Percentiles rank a stretch among this genome's conserved stretches.
These are phyloP conservation scores for Echinometra lucunter DNA, from an alignment of 53 echinoderm and acorn worm species.

Conservation along the genomic window DNA sequence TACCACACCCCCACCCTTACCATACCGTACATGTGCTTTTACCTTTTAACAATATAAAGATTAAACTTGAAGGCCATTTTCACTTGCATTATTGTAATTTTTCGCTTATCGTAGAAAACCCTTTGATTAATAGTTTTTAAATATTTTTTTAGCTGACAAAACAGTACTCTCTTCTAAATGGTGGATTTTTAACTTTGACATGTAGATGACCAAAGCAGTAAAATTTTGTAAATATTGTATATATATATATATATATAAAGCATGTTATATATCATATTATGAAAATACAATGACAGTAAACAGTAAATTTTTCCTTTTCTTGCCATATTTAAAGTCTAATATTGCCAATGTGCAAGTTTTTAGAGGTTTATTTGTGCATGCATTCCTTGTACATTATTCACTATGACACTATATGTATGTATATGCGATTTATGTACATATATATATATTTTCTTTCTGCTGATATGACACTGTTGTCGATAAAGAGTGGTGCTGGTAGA, in stretches of 20 bases:
- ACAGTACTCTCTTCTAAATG: neutral
- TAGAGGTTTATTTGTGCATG: neutral
- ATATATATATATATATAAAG: slow-evolving; percentile 12
- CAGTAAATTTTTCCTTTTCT: slow-evolving; percentile 7
- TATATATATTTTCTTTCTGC: no score
- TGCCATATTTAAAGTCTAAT: neutral
- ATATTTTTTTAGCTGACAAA: neutral
- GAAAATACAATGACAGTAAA: neutral
- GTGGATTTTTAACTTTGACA: neutral
- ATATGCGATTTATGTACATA: no score
- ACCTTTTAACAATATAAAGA: neutral
- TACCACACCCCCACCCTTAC: neutral
- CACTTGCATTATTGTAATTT: neutral
- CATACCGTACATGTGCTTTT: neutral
- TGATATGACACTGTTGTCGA: neutral
- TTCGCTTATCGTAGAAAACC: neutral
- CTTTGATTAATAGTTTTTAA: neutral
- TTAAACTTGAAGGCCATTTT: neutral
- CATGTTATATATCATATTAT: neutral
- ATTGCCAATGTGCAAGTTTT: neutral
- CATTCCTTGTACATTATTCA: neutral
- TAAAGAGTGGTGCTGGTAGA: neutral
- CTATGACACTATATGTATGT: neutral
- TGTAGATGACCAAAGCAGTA: slow-evolving; percentile 4
- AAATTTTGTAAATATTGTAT: neutral